Conservation (phyloP, 64 coral and sea anemone genomes). For the Stichodactyla helianthus region DNA sequence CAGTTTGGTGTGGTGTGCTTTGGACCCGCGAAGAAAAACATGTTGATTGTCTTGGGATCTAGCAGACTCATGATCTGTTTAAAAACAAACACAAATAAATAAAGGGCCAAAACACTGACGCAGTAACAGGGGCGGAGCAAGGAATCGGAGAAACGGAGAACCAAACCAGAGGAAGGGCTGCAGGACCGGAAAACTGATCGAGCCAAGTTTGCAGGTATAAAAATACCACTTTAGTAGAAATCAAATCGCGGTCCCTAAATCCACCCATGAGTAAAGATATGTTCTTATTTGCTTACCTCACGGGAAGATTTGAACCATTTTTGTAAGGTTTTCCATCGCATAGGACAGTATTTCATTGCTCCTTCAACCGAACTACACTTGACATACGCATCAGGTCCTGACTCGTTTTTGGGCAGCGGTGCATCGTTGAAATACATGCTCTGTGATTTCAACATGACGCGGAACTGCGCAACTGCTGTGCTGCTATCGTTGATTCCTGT, state of each 20-base stretch:
- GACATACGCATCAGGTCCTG: not conserved
- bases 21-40: constrained; percentile 54
- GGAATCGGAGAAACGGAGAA: too few species aligned
- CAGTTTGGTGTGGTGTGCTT: constrained; percentile 44
- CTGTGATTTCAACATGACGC: constrained; percentile 21
- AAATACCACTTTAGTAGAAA: not conserved
- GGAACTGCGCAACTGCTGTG: constrained; percentile 31
- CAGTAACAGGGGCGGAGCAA: too few species aligned
- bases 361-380: constrained; percentile 37
- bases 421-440: constrained; percentile 56
- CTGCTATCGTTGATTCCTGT: constrained; percentile 30
- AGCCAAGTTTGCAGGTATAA: too few species aligned
- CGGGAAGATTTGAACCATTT: constrained; percentile 48
- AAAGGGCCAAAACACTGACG: not conserved
- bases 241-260: not conserved
- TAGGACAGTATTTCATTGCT: constrained; percentile 32
- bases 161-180: too few species aligned
- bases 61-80: constrained; percentile 47
- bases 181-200: too few species aligned
- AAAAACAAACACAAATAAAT: not conserved
- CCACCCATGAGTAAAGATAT: not conserved
- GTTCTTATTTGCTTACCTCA: constrained; percentile 11
- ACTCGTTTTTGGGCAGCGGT: constrained; percentile 46
- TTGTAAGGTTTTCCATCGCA: constrained; percentile 50
- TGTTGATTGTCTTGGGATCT: constrained; percentile 50